Base-by-base conservation (phyloP, 2,113 vertebrate species). In the Mus spicilegus region DNA sequence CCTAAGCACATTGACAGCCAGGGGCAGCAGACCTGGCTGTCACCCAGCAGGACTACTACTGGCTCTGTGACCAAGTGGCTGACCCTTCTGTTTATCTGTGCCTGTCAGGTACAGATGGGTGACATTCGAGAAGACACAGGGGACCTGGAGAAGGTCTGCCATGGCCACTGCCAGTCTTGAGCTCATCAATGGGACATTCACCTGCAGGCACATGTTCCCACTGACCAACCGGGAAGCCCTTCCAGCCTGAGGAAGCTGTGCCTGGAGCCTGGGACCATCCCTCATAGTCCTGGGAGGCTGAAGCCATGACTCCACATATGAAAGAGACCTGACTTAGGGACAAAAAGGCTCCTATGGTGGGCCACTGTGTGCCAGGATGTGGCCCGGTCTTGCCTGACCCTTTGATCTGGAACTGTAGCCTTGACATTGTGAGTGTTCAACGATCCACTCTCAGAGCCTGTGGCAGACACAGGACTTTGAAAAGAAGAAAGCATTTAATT, bases 91-190 rank as follows among this genome's bases (percentile, higher is more conserved):
- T 63, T 36, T 28, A 0, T 65, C 93, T 87, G 61, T 39, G 2
- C 4, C 33, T 51, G 22, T 1, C 19, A 75, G 65, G 39, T 24
- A 4, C 3, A 7, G 14, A 12, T 10, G 33, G 1, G 33, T 9
- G 39, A 2, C 24, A 28, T 6, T 11, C 26, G 63, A 54, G 42
- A 17, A 51, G 28, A 56, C n/a, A 1, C 17, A 13, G 65, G 42
- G 33, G 77, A 3, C 70, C 42, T 39, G 2, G 9, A 61, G 36
- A 5, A 61, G 7, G 12, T 61, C 30, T 69, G 69, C 33, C 1
- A 33, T 9, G 3, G 0, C 65, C 73, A 3, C 5, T 24, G n/a
- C 14, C 0, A 1, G 9, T 51, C 4, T 22, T 5, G 28, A 10
- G 65, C 70, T 78, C 54, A 33, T 17, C 70, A 42, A 39, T 6